Percentiles rank a stretch among this genome's conserved stretches.
These are phyloP conservation scores for Pelodiscus sinensis DNA, from an alignment of 2,113 vertebrate species.

Conservation along the genomic window DNA sequence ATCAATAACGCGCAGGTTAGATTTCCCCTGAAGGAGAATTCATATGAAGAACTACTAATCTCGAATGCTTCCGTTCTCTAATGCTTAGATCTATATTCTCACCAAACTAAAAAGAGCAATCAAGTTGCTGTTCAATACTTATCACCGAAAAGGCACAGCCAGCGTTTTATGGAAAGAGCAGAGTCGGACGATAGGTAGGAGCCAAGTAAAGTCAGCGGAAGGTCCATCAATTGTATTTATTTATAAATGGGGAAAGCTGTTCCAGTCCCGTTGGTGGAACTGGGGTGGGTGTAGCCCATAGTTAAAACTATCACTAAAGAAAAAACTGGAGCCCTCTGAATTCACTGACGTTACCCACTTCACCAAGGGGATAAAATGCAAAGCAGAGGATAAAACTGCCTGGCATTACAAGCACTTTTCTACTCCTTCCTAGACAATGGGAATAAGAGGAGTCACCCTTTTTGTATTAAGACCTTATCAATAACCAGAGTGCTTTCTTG, in stretches of 20 bases:
- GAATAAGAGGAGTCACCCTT: conserved; percentile 25
- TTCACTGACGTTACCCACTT: conserved; percentile 33
- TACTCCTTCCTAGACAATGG: conserved; percentile 11
- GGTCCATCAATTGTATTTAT: not conserved
- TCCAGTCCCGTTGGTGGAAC: too few relatives aligned
- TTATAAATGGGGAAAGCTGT: not conserved
- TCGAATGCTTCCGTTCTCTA: too few relatives aligned
- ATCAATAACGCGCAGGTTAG: not conserved
- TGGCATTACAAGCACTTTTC: conserved; percentile 24
- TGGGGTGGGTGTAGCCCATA: not conserved
- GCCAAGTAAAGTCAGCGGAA: not conserved
- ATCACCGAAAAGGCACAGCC: not conserved
- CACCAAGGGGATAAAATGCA: conserved; percentile 35
- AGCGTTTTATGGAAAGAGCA: not conserved
- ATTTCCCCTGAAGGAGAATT: not conserved
- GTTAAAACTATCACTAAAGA: not conserved
- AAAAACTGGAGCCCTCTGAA: not conserved
- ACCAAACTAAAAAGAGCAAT: not conserved
- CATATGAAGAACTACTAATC: not conserved
- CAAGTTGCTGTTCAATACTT: not conserved
- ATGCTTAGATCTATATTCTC: not conserved
- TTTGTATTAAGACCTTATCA: not conserved
- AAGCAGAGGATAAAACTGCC: conserved; percentile 2
- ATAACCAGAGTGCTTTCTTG: conserved; percentile 34
- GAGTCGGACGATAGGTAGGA: not conserved